phyloP scores from a whole-genome alignment of 2,888 invertebrate genomes.

The Chaetogeoica ovagalla region DNA sequence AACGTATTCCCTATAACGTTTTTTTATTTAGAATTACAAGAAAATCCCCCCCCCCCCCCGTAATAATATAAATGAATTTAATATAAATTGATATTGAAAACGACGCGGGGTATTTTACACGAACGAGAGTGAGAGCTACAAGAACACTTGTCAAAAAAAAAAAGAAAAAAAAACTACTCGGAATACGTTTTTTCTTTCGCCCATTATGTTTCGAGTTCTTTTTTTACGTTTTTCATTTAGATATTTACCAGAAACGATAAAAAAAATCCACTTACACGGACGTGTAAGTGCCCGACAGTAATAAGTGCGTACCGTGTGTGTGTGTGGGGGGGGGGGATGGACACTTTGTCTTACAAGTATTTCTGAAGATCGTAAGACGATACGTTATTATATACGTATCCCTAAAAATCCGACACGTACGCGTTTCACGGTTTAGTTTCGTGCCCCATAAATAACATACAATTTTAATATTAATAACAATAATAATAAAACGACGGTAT shows the following conservation, averaged over 20 bases:
- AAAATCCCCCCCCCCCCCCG: too few species aligned
- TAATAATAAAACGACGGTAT: too few species aligned
- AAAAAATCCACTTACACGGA: background rate
- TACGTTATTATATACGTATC: background rate
- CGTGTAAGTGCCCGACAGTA: slow-evolving; percentile 11
- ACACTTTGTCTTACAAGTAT: slow-evolving; percentile 5
- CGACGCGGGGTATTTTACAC: background rate
- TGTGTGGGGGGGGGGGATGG: too few species aligned
- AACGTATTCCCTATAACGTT: too few species aligned
- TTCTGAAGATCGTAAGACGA: background rate
- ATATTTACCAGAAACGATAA: slow-evolving; percentile 10
- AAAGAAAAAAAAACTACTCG: too few species aligned
- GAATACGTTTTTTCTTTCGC: background rate
- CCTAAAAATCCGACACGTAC: slow-evolving; percentile 6
- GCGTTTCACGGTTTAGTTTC: too few species aligned
- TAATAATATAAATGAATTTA: too few species aligned
- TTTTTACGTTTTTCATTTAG: background rate
- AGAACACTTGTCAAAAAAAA: background rate
- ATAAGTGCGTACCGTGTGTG: background rate
- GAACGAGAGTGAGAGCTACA: background rate
- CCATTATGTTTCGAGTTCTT: background rate
- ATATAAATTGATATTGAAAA: slow-evolving; percentile 1
- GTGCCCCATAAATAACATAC: too few species aligned
- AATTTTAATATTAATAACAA: too few species aligned
- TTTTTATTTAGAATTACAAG: too few species aligned